Conservation (phyloP, 2,797 vertebrate species). For the Antrozous pallidus region DNA sequence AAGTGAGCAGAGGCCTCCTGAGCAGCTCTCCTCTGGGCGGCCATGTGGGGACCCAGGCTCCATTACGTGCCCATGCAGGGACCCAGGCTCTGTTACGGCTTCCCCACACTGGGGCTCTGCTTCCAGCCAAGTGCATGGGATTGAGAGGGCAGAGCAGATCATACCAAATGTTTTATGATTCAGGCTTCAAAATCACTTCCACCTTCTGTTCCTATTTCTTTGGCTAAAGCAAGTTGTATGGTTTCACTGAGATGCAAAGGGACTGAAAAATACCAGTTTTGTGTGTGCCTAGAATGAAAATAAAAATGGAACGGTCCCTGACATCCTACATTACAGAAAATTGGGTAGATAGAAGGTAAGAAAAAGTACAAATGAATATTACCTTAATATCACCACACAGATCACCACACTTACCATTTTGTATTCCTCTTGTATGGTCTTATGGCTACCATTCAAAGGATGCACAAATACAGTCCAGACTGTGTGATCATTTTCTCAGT, state of each 20-base stretch:
- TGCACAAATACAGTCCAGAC: neutral
- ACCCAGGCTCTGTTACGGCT: neutral
- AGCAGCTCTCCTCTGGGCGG: neutral
- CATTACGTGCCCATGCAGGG: accelerated
- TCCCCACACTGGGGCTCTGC: accelerated
- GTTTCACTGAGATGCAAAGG: neutral
- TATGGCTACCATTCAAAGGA: neutral
- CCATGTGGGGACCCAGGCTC: accelerated
- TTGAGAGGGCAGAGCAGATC: neutral
- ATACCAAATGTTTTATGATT: neutral
- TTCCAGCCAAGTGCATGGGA: neutral
- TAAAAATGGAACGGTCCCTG: neutral
- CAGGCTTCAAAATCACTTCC: neutral
- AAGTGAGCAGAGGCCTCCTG: neutral
- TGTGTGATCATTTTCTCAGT: neutral
- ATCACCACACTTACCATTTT: no score
- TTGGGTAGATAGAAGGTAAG: neutral
- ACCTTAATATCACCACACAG: neutral
- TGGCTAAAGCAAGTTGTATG: neutral
- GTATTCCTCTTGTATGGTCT: neutral
- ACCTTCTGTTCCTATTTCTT: neutral
- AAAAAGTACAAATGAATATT: neutral
- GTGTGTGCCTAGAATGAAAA: neutral
- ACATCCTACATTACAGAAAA: neutral
- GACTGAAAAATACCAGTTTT: neutral